A percentile compares a stretch with the other conserved stretches of the same genome.
Conservation (phyloP, 35 echinoderm and acorn worm species). For the Apostichopus japonicus region DNA sequence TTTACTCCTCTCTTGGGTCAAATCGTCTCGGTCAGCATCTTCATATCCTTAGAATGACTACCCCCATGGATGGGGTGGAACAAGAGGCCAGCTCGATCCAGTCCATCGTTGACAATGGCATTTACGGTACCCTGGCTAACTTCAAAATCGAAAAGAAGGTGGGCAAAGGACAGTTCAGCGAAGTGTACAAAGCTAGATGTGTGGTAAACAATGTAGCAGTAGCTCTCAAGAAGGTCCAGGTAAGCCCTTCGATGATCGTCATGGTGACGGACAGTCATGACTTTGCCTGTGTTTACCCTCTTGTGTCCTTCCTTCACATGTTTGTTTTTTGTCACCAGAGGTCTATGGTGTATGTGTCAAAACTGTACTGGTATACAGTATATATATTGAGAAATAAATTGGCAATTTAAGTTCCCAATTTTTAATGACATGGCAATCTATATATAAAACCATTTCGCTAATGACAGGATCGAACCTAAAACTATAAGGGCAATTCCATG, state of each 20-base stretch:
- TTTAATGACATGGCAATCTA: no score
- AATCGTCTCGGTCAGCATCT: not conserved
- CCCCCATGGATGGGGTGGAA: constrained; percentile 59
- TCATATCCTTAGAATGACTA: constrained; percentile 5
- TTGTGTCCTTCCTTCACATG: no score
- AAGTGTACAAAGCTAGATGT: constrained; percentile 88
- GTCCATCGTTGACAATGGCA: constrained; percentile 45
- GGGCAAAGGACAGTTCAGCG: constrained; percentile 96
- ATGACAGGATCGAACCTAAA: no score
- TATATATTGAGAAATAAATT: no score
- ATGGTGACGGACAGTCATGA: no score
- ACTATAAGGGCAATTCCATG: no score
- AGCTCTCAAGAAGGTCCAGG: constrained; percentile 97
- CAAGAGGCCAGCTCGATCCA: constrained; percentile 31
- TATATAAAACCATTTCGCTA: no score
- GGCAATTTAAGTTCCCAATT: no score
- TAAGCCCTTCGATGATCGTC: constrained; percentile 5
- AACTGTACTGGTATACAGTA: no score
- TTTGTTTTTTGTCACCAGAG: no score
- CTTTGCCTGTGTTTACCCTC: no score
- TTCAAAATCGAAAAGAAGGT: constrained; percentile 96
- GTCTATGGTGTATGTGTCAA: no score
- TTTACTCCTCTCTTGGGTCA: not conserved
- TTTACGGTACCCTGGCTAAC: constrained; percentile 71
- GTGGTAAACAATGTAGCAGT: constrained; percentile 80